Percentiles rank a stretch among this genome's conserved stretches.
These are phyloP conservation scores for Epinephelus fuscoguttatus DNA, from an alignment of 2,113 vertebrate genomes.

Conservation along the genomic window DNA sequence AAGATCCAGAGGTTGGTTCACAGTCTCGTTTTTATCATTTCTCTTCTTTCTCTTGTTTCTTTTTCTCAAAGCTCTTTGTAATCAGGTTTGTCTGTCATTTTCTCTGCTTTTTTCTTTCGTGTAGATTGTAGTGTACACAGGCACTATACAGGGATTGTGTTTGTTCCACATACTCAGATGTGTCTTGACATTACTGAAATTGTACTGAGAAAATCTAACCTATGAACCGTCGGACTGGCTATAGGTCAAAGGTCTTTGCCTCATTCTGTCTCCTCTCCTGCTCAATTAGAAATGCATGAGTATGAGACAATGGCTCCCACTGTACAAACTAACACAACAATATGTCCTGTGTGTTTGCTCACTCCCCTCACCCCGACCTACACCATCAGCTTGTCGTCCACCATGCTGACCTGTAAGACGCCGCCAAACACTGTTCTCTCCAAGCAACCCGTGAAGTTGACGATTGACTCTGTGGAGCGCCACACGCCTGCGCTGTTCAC, in stretches of 20 bases:
- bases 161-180: too few relatives aligned
- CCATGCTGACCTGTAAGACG: constrained; percentile 90
- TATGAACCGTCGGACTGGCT: not conserved
- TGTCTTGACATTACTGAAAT: not conserved
- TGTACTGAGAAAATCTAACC: not conserved
- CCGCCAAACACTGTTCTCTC: constrained; percentile 84
- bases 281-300: not conserved
- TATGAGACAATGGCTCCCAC: constrained; percentile 16
- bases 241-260: not conserved
- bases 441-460: constrained; percentile 86
- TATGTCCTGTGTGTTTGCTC: constrained; percentile 25
- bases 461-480: constrained; percentile 88
- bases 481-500: constrained; percentile 83
- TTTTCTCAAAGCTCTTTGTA: not conserved
- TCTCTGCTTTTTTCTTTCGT: not conserved
- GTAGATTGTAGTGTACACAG: not conserved
- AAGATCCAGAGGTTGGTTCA: constrained; percentile 89
- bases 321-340: constrained; percentile 32
- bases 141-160: not conserved
- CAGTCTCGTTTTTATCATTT: too few relatives aligned
- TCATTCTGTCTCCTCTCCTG: constrained; percentile 18
- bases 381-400: constrained; percentile 62
- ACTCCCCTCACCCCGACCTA: not conserved
- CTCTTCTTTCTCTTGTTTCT: too few relatives aligned
- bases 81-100: not conserved